Percentiles rank a stretch among this genome's conserved stretches.
phyloP scores from a whole-genome alignment of 2,888 invertebrate species.

The Mycalesis mineus region DNA sequence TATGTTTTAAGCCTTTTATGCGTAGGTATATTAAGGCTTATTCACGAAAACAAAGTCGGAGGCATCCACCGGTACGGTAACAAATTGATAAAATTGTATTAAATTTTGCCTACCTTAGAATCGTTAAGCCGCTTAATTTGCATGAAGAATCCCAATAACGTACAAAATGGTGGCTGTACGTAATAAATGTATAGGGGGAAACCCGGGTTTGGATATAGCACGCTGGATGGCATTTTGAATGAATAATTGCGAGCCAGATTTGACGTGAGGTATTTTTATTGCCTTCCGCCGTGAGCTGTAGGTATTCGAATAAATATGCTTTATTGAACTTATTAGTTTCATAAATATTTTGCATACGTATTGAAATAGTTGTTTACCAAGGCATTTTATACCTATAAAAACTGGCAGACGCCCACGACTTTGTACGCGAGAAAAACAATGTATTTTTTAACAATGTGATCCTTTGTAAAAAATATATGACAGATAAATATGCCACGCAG shows the following conservation, averaged over 20 bases:
- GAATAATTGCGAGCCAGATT: constrained; percentile 68
- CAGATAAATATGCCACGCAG: too few relatives aligned
- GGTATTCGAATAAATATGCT: constrained; percentile 47
- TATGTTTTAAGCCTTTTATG: too few relatives aligned
- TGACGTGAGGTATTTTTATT: constrained; percentile 73
- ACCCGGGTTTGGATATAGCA: constrained; percentile 33
- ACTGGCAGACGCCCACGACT: too few relatives aligned
- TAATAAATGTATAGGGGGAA: constrained; percentile 20
- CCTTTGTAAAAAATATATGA: too few relatives aligned
- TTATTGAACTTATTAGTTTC: constrained; percentile 36
- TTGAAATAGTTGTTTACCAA: not conserved
- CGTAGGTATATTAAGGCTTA: too few relatives aligned
- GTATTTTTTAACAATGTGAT: too few relatives aligned
- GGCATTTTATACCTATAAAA: not conserved
- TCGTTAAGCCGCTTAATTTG: constrained; percentile 32
- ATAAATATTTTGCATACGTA: constrained; percentile 5
- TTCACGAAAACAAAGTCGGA: too few relatives aligned
- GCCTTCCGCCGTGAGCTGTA: constrained; percentile 48
- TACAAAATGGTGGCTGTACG: constrained; percentile 22
- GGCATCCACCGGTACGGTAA: too few relatives aligned
- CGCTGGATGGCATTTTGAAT: constrained; percentile 62
- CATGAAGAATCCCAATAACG: constrained; percentile 33
- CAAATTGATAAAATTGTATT: constrained; percentile 12
- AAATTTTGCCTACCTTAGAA: constrained; percentile 20
- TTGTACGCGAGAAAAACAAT: too few relatives aligned